Evolutionary conservation across 2,797 vertebrate genomes (phyloP), one percentile per base, ranked within the genome.

Genomic region (Gallirallus australis): DNA sequence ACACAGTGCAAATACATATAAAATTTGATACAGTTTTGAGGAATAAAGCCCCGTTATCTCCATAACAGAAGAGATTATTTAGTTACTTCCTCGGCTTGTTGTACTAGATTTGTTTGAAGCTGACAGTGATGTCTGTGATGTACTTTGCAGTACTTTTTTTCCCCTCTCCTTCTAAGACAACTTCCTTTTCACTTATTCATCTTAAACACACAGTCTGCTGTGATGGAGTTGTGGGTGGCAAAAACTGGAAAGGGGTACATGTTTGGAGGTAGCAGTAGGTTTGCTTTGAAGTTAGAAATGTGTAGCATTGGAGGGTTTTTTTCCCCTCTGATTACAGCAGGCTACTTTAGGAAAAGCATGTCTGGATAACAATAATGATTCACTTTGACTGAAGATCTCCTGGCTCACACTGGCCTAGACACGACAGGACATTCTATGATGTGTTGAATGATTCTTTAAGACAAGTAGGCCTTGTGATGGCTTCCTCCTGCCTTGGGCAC

Each of bases 31-130:
- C 63, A 89, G 77, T 93, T 94, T 94, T 78, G 5, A 71, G 66
- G 77, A 91, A 88, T 97, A 60, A 94, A 97, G 97, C 71, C 42
- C 37, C 82, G 81, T 97, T 86, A 69, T 87, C 85, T 88, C 68
- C 85, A 77, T 88, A 85, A 87, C 77, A 90, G 88, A 94, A 78
- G 78, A 94, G 92, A 91, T 91, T 96, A 82, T 70, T 95, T 86
- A 50, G 69, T 90, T 86, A 39, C 80, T 96, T 79, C 79, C 87
- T 86, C 52, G 50, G 37, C 35, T 84, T 88, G 63, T 75, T 0
- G 0, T 57, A 11, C 33, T 70, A 85, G 53, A 45, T 69, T 71
- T 85, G 25, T 72, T 91, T 94, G 76, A 95, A 86, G 72, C 19
- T 80, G 31, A 60, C 54, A 68, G 30, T 42, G 73, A 54, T 85